phyloP scores from a whole-genome alignment of 2,797 vertebrate genomes.

The Simalia tracyae region DNA sequence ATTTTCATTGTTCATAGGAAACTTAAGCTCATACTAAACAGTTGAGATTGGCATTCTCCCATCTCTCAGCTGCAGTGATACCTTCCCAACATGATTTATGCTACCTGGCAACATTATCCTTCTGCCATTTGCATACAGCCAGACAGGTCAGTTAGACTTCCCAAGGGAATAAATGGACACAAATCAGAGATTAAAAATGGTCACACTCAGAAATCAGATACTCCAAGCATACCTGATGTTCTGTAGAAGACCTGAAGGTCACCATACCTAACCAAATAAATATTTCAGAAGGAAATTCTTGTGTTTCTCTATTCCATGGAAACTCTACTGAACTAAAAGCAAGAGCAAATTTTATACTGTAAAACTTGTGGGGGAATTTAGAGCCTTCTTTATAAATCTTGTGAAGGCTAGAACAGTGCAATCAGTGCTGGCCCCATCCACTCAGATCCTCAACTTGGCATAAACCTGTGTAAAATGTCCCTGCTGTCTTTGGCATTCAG shows the following conservation, averaged over 20 bases:
- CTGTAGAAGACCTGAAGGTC: background rate
- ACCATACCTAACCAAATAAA: background rate
- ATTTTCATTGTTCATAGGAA: background rate
- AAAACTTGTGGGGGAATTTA: background rate
- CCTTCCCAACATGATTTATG: background rate
- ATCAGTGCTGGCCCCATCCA: background rate
- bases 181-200: background rate
- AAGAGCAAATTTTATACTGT: background rate
- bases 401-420: background rate
- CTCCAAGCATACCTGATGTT: background rate
- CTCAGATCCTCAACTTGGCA: background rate
- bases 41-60: background rate
- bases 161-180: background rate
- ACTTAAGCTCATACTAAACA: background rate
- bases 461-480: background rate
- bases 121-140: background rate
- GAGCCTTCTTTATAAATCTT: background rate
- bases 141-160: background rate
- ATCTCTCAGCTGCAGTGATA: background rate
- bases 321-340: background rate
- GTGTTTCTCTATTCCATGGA: background rate
- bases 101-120: background rate
- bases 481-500: background rate
- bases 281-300: background rate
- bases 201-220: background rate